These are phyloP conservation scores for Oxytorus armatus DNA, from an alignment of 2,888 invertebrate species.

Conservation along the genomic window DNA sequence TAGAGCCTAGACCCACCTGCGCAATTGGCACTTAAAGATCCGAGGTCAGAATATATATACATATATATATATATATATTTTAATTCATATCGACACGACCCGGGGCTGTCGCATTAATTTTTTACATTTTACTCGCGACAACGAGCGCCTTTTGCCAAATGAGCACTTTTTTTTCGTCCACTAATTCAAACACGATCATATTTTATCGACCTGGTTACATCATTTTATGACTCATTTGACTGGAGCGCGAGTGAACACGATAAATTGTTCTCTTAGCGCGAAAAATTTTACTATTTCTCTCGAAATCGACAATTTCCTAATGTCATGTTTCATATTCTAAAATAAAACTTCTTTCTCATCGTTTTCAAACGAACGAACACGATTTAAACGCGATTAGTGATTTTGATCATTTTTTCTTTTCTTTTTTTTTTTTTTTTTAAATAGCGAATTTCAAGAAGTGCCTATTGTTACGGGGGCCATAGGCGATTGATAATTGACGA, in stretches of 20 bases:
- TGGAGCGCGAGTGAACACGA: conserved; percentile 24
- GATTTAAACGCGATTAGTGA: too few relatives aligned
- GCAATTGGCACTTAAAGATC: conserved; percentile 80
- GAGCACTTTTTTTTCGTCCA: conserved; percentile 38
- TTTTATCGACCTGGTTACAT: background rate
- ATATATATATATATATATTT: background rate
- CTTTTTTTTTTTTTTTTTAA: background rate
- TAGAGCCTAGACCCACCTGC: conserved; percentile 78
- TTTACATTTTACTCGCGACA: conserved; percentile 40
- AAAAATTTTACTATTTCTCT: background rate
- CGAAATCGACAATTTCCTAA: background rate
- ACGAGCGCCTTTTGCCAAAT: conserved; percentile 55
- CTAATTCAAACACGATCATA: background rate
- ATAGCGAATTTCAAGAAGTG: conserved; percentile 71
- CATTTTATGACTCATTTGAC: conserved; percentile 44
- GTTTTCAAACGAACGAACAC: background rate
- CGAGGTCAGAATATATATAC: conserved; percentile 10
- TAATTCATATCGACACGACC: conserved; percentile 37
- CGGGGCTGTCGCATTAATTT: conserved; percentile 34
- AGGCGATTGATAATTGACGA: conserved; percentile 81
- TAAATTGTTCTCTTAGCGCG: conserved; percentile 4
- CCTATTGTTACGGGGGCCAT: conserved; percentile 81
- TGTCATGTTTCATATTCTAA: background rate
- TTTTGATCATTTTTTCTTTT: background rate
- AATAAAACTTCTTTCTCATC: background rate